These are phyloP conservation scores for Onthophagus sagittarius DNA, from an alignment of 2,888 invertebrate genomes.

Conservation along the genomic window DNA sequence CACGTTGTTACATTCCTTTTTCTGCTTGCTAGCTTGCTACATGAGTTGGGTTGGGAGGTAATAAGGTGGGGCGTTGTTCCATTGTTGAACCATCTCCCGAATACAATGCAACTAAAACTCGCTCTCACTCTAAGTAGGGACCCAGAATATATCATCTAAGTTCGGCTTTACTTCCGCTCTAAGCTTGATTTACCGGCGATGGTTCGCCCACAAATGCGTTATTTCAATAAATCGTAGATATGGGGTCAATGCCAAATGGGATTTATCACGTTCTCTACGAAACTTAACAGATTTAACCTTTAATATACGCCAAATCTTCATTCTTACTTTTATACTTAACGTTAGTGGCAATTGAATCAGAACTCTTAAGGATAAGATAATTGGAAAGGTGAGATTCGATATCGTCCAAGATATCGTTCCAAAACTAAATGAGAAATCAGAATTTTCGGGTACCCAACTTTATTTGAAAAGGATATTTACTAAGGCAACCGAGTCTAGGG, in stretches of 20 bases:
- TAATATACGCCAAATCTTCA: too few species aligned
- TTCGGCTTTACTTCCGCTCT: neutral
- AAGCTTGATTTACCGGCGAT: neutral
- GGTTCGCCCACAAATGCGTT: slow-evolving; percentile 1
- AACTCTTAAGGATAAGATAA: too few species aligned
- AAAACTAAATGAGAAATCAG: too few species aligned
- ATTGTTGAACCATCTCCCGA: neutral
- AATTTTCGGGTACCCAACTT: too few species aligned
- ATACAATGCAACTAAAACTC: neutral
- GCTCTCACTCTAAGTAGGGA: neutral
- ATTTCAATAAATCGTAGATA: slow-evolving; percentile 11
- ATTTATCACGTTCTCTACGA: neutral
- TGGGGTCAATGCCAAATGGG: slow-evolving; percentile 8
- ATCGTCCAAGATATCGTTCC: too few species aligned
- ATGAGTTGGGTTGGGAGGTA: neutral
- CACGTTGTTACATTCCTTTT: neutral
- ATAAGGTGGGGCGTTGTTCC: neutral
- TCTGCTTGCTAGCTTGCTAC: neutral
- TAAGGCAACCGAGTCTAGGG: too few species aligned
- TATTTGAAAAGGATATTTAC: too few species aligned
- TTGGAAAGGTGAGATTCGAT: too few species aligned
- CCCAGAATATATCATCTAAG: neutral
- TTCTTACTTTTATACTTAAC: too few species aligned
- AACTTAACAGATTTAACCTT: neutral
- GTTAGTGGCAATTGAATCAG: too few species aligned